Evolutionary conservation across 2,113 vertebrate genomes (phyloP), one percentile per base, ranked within the genome.

Genomic region (Corapipo altera): DNA sequence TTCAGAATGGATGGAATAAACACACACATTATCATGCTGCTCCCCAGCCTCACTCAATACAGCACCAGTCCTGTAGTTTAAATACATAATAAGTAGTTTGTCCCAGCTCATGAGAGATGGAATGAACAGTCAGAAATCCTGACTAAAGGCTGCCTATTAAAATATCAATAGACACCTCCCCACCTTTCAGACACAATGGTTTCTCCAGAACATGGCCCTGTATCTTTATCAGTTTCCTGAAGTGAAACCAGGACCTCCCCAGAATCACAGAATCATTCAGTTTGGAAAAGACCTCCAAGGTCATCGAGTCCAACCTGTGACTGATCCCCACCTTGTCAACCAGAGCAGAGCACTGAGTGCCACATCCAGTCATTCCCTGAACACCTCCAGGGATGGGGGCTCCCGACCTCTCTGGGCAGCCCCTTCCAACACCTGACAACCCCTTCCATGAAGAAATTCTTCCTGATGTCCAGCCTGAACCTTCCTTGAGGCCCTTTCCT

Each of bases 1-100:
- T 94, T 94, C 91, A 91, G 79, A 33, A 74, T 61, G 75, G 61
- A 61, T 22, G 83, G 83, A 65, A 94, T 91, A 88, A 88, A 91
- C 79, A 88, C 65, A 24, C 21, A 78, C 66, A 65, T 69, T 33
- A 85, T 52, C 79, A 81, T 65, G 61, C 83, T 78, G 65, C 62
- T 88, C 54, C 49, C 44, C 59, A 81, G 55, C 41, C 46, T 88
- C 62, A 27, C 55, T 39, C 80, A n/a, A 65, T 78, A 85, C 77
- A 94, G 75, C 55, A 69, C 49, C 27, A 74, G 66, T 12, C n/a
- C 41, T 70, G 39, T 81, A 66, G 46, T 82, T 94, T 66, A 93
- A 93, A 93, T 66, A 88, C 57, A 37, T 46, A 55, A 85, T 74
- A 85, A 20, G 9, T 33, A 21, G 61, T 66, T 85, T 88, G 79